phyloP scores from a whole-genome alignment of 2,113 vertebrate species.

The Petrocephalus microphthalmus region DNA sequence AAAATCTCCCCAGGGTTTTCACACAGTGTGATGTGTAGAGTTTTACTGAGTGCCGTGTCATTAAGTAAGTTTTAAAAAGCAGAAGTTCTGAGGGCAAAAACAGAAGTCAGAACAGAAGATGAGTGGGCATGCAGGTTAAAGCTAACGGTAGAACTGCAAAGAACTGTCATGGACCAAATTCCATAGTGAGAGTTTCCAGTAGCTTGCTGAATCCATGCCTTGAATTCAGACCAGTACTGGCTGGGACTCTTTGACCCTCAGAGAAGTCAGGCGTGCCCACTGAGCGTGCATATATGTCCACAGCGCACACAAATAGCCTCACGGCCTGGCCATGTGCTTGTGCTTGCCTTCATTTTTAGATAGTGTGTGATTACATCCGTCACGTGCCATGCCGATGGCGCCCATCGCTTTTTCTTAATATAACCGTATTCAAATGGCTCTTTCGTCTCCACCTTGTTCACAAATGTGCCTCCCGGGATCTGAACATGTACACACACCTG shows the following conservation, averaged over 20 bases:
- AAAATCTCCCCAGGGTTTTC: background rate
- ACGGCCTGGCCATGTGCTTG: background rate
- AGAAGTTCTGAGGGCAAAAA: background rate
- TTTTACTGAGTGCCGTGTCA: background rate
- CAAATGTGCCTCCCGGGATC: too few species aligned
- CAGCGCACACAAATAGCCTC: background rate
- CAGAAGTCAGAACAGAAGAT: background rate
- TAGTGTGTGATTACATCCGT: background rate
- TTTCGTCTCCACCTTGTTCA: background rate
- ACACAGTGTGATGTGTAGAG: background rate
- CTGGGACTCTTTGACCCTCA: too few species aligned
- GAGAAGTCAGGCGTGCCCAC: background rate
- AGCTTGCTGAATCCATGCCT: background rate
- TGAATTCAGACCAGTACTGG: too few species aligned
- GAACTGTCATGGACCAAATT: background rate
- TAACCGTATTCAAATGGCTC: background rate
- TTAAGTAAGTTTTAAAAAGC: background rate
- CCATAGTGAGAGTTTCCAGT: background rate
- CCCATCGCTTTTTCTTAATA: background rate
- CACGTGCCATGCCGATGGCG: background rate
- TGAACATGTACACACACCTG: too few species aligned
- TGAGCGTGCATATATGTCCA: too few species aligned
- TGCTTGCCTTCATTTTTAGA: background rate
- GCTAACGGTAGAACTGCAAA: background rate
- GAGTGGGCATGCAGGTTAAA: background rate